Conservation (phyloP, 2,888 invertebrate species). For the Acanthococcus lagerstroemiae region DNA sequence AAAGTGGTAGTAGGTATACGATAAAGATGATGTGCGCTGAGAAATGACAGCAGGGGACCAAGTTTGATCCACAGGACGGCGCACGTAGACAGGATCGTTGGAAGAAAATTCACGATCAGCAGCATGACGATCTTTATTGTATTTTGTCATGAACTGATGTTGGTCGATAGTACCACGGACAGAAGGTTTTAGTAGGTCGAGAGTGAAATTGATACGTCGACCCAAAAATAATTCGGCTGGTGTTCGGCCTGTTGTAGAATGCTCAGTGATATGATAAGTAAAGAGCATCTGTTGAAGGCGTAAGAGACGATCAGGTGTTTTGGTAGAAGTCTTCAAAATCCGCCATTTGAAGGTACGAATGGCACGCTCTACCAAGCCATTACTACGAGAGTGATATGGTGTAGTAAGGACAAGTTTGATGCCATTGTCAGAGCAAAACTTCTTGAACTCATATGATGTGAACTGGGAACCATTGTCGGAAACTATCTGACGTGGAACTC, state of each 20-base stretch:
- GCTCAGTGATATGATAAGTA: conserved; percentile 19
- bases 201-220: background rate
- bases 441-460: conserved; percentile 29
- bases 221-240: conserved; percentile 21
- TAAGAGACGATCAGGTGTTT: background rate
- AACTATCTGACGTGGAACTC: background rate
- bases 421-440: conserved; percentile 29
- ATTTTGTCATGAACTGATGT: conserved; percentile 1
- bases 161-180: background rate
- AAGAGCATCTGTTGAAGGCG: conserved; percentile 20
- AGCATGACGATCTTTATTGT: background rate
- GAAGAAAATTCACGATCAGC: background rate
- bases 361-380: background rate
- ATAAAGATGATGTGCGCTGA: background rate
- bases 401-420: background rate
- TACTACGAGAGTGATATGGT: background rate
- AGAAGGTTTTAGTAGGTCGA: background rate
- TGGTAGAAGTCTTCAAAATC: background rate
- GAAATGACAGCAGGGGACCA: background rate
- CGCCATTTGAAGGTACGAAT: conserved; percentile 10
- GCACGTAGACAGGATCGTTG: background rate
- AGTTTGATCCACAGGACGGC: background rate
- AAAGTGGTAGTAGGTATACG: background rate
- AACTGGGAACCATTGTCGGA: conserved; percentile 30
- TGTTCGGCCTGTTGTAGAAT: conserved; percentile 6